These are phyloP conservation scores for Struthidea cinerea DNA, from an alignment of 2,113 vertebrate species.

Conservation along the genomic window DNA sequence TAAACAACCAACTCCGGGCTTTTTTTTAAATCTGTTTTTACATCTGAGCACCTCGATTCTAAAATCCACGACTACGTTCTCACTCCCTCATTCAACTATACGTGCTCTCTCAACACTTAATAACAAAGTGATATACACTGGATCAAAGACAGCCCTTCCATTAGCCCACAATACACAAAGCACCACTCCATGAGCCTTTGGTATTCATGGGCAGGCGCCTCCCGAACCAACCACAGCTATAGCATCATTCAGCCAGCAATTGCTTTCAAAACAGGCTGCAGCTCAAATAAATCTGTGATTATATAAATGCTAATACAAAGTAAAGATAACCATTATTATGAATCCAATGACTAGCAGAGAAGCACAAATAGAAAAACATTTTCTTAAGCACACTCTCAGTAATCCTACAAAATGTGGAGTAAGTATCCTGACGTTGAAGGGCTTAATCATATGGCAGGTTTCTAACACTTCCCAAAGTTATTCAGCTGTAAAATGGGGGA, in stretches of 20 bases:
- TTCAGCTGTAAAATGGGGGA: not conserved
- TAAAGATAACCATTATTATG: not conserved
- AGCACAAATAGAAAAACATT: not conserved
- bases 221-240: accelerated
- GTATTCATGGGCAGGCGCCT: not conserved
- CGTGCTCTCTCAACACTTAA: accelerated
- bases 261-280: not conserved
- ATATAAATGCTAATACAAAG: not conserved
- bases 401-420: not conserved
- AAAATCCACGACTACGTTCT: not conserved
- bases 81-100: not conserved
- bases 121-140: not conserved
- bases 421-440: not conserved
- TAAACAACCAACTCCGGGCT: not conserved
- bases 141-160: not conserved
- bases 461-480: not conserved
- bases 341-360: not conserved
- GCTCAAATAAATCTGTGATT: not conserved
- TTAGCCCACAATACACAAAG: not conserved
- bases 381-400: not conserved
- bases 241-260: not conserved
- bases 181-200: not conserved
- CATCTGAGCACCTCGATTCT: not conserved
- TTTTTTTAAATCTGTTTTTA: not conserved
- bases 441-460: accelerated